Evolutionary conservation across 2,797 vertebrate genomes (phyloP).

Genomic region (Cyclopterus lumpus): DNA sequence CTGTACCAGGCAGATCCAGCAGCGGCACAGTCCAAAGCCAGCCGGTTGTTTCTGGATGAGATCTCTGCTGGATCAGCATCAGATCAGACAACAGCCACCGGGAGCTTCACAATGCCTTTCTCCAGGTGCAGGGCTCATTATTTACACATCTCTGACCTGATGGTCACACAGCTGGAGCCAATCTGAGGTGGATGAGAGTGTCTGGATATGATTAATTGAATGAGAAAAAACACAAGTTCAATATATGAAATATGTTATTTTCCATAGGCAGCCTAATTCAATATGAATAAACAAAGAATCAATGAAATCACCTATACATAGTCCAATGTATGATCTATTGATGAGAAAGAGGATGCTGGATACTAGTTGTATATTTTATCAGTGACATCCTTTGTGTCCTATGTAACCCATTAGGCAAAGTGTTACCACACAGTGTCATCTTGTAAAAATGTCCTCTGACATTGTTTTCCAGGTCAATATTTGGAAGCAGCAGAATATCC

Average conservation of each 20-base stretch:
- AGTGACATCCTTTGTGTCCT: not conserved
- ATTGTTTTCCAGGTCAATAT: conserved; percentile 78
- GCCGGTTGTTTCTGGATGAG: conserved; percentile 81
- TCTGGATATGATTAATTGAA: not conserved
- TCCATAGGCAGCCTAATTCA: not conserved
- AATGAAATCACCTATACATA: not conserved
- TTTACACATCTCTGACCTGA: not conserved
- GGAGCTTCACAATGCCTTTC: conserved; percentile 80
- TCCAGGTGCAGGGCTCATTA: conserved; percentile 55
- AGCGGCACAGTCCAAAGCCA: conserved; percentile 60
- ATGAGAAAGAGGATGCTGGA: not conserved
- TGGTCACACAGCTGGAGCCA: not conserved
- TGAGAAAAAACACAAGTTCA: not conserved
- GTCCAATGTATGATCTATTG: not conserved
- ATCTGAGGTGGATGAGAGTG: not conserved
- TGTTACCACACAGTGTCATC: not conserved
- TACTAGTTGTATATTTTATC: not conserved
- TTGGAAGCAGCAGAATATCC: conserved; percentile 83
- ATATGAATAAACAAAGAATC: not conserved
- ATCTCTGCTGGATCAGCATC: conserved; percentile 64
- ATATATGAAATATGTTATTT: not conserved
- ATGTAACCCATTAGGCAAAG: not conserved
- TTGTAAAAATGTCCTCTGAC: not conserved
- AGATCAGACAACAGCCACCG: conserved; percentile 77
- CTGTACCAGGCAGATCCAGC: conserved; percentile 82